Conservation (phyloP, 1,140 invertebrate genomes). For the Habropoda laboriosa region DNA sequence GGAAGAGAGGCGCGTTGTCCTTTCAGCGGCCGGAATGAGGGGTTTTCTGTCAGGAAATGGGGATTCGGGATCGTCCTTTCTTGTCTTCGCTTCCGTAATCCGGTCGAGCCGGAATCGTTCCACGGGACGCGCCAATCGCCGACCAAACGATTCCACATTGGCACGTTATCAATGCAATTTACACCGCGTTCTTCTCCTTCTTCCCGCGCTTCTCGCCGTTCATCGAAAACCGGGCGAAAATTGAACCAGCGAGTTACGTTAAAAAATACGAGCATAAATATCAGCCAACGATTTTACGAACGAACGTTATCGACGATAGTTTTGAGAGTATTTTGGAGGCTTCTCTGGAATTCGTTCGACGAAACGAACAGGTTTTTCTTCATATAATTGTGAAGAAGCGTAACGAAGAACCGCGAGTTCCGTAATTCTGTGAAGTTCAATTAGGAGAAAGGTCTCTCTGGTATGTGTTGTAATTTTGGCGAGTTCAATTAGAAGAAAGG, state of each 20-base stretch:
- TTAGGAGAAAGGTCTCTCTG: neutral
- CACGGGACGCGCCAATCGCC: neutral
- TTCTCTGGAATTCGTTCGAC: neutral
- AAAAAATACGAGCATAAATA: conserved; percentile 1
- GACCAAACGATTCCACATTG: conserved; percentile 37
- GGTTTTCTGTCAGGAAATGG: conserved; percentile 32
- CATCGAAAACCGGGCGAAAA: conserved; percentile 36
- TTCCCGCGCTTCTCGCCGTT: conserved; percentile 38
- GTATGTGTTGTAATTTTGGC: neutral
- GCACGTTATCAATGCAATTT: conserved; percentile 53
- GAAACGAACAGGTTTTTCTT: neutral
- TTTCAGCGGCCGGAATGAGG: conserved; percentile 16
- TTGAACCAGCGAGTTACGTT: conserved; percentile 38
- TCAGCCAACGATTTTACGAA: neutral
- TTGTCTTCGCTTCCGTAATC: conserved; percentile 32
- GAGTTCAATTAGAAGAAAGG: neutral
- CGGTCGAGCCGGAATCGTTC: neutral
- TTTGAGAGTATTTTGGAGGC: neutral
- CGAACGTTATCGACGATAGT: neutral
- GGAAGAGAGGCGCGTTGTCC: neutral
- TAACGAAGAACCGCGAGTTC: neutral
- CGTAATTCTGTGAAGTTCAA: neutral
- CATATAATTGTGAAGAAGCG: neutral
- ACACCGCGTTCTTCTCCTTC: conserved; percentile 45
- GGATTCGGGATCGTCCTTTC: conserved; percentile 24